Evolutionary conservation across 2,888 invertebrate genomes (phyloP), one percentile per base, ranked within the genome.

Genomic region (Pristionchus fissidentatus): DNA sequence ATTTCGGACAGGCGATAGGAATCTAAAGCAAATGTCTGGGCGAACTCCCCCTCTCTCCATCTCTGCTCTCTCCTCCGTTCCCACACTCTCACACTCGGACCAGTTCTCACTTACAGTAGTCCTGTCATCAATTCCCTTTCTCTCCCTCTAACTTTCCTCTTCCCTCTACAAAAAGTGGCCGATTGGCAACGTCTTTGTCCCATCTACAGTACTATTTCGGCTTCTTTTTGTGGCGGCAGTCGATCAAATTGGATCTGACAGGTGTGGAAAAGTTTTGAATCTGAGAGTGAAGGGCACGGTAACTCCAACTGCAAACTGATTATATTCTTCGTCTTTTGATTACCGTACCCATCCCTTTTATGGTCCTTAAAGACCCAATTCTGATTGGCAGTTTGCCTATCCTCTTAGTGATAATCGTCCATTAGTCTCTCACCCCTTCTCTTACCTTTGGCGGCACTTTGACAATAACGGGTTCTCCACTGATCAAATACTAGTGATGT

Each of bases 391-490:
- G 43, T 70, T 70, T 70, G 70, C 41, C 13, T 41, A 70, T 70
- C 70, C 70, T 70, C 70, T 70, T 70, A 70, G 70, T 70, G 70
- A 70, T 70, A 43, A 70, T 70, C 70, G n/a, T 41, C 70, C 70
- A 70, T 70, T 70, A 70, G 70, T n/a, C 1, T 70, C 55, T 70
- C 70, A 41, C 43, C 70, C 38, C 60, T 38, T 26, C 26, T 26
- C 70, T 70, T 70, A n/a, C 70, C 70, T 70, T 70, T 70, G 70
- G 41, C 70, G 70, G 70, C 41, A 7, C 1, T 22, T 3, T n/a
- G n/a, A n/a, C n/a, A 4, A n/a, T 41, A 70, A 26, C 70, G 70
- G 70, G 41, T 26, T 70, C 70, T 26, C 7, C n/a, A 0, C 13
- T 70, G 70, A 70, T 70, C 70, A 70, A 70, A 43, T 26, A 70